Evolutionary conservation across 2,797 vertebrate genomes (phyloP).

Genomic region (Poeciliopsis paucimaculata): DNA sequence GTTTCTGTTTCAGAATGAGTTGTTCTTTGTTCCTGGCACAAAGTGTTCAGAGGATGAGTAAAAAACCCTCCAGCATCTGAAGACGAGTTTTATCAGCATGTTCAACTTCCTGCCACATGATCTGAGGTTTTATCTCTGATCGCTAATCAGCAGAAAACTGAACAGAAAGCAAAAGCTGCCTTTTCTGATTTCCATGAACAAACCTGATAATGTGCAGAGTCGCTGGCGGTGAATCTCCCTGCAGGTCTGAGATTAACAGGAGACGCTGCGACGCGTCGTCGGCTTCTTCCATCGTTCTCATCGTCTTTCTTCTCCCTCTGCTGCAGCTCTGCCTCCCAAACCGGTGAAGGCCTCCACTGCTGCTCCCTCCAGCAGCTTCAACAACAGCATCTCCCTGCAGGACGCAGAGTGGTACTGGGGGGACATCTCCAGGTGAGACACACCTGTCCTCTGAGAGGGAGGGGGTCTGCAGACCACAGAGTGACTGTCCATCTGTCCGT

Average conservation of each 20-base stretch:
- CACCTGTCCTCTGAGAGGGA: background rate
- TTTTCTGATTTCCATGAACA: background rate
- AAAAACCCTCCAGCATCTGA: background rate
- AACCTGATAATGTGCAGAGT: too few species aligned
- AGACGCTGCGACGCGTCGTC: too few species aligned
- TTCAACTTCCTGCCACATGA: background rate
- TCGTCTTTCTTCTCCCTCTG: background rate
- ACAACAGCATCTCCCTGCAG: constrained; percentile 96
- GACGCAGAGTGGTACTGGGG: constrained; percentile 99
- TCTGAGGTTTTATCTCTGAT: background rate
- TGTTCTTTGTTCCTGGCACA: background rate
- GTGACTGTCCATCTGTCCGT: background rate
- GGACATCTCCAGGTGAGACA: constrained; percentile 88
- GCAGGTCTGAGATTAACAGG: too few species aligned
- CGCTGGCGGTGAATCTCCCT: too few species aligned
- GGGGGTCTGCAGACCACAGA: too few species aligned
- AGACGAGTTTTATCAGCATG: background rate
- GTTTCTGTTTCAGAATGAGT: background rate
- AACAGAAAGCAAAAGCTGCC: background rate
- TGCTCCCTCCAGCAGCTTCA: constrained; percentile 86
- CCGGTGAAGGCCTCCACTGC: constrained; percentile 87
- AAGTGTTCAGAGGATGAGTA: background rate
- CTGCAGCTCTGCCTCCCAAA: constrained; percentile 93
- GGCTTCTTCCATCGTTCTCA: background rate
- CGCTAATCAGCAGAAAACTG: background rate